Conservation (phyloP, 2,888 invertebrate species). For the Halocaridina rubra region DNA sequence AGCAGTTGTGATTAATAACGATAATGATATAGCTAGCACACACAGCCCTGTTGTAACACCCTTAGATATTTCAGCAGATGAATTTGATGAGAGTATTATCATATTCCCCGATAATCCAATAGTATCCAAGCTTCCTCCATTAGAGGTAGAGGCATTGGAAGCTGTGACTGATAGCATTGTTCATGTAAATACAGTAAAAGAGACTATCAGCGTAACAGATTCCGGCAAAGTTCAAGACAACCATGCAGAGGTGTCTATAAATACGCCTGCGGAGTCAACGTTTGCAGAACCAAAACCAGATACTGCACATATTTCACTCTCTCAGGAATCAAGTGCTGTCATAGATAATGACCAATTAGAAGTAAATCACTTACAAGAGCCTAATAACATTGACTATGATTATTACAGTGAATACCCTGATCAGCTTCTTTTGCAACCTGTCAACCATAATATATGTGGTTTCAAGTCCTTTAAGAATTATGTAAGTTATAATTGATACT, state of each 20-base stretch:
- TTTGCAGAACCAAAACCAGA: too few species aligned
- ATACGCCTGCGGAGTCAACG: too few species aligned
- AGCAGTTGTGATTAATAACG: background rate
- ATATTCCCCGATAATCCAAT: background rate
- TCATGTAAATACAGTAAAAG: background rate
- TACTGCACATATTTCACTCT: too few species aligned
- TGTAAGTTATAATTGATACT: background rate
- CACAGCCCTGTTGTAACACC: background rate
- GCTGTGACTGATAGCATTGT: background rate
- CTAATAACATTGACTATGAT: background rate
- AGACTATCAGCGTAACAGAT: background rate
- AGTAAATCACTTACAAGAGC: background rate
- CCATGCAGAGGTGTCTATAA: too few species aligned
- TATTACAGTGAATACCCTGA: background rate
- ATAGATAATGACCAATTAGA: too few species aligned
- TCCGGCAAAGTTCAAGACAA: background rate
- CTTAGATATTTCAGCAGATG: background rate
- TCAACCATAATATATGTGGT: conserved; percentile 48
- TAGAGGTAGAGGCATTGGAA: conserved; percentile 6
- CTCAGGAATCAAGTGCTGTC: too few species aligned
- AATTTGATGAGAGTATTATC: background rate
- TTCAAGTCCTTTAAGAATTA: conserved; percentile 31
- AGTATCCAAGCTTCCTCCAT: background rate
- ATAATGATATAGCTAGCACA: background rate
- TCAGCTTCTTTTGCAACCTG: conserved; percentile 20